Evolutionary conservation across 2,888 invertebrate species (phyloP).

Genomic region (Pherbina coryleti): DNA sequence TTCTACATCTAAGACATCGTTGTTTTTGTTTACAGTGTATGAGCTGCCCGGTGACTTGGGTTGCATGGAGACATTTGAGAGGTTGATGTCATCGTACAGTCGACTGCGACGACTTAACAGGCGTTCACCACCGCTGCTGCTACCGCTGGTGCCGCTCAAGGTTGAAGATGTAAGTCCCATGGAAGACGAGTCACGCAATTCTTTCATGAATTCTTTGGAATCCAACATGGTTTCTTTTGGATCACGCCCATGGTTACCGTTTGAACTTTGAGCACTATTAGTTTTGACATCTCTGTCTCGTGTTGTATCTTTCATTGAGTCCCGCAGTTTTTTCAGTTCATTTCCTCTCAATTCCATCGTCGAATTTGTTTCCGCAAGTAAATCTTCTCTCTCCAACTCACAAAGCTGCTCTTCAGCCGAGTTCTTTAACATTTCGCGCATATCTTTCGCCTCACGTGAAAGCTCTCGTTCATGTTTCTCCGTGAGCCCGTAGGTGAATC

Average conservation of each 20-base stretch:
- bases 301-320: slow-evolving; percentile 13
- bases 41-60: slow-evolving; percentile 51
- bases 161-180: slow-evolving; percentile 44
- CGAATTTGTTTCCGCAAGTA: slow-evolving; percentile 20
- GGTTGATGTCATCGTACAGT: slow-evolving; percentile 66
- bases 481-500: slow-evolving; percentile 56
- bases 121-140: slow-evolving; percentile 57
- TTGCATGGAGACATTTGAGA: slow-evolving; percentile 53
- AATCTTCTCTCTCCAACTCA: not conserved
- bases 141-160: slow-evolving; percentile 44
- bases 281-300: not conserved
- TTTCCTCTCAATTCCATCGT: slow-evolving; percentile 42
- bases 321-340: slow-evolving; percentile 33
- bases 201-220: slow-evolving; percentile 40
- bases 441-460: slow-evolving; percentile 50
- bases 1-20: slow-evolving; percentile 20
- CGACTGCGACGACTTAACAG: slow-evolving; percentile 67
- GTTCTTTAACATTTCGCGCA: slow-evolving; percentile 46
- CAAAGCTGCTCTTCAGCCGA: not conserved
- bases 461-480: slow-evolving; percentile 43
- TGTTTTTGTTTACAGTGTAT: slow-evolving; percentile 52
- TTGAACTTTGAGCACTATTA: not conserved
- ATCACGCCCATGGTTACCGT: not conserved
- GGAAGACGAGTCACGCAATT: slow-evolving; percentile 42
- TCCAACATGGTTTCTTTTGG: slow-evolving; percentile 9